Evolutionary conservation across 30 jellyfish, hydroid and myxozoan genomes (phyloP), one percentile per base, ranked within the genome.

Genomic region (Turritopsis rubra): DNA sequence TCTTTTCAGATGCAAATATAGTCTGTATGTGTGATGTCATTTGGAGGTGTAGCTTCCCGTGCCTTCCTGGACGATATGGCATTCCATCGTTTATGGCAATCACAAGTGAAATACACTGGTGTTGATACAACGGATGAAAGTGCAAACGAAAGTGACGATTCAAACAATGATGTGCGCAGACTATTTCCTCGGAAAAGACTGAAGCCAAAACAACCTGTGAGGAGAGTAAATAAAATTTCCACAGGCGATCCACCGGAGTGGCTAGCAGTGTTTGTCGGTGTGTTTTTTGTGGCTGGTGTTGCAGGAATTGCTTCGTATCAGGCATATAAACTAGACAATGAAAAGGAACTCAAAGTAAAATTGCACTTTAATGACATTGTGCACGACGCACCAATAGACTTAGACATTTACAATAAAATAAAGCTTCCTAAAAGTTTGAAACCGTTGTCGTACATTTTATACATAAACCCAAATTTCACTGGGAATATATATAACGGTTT

Each of bases 271-370:
- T 41, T 80, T 52, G 83, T 80, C 1, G 87, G 80, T 25, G 70
- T 80, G 1, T 80, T 80, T 52, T 80, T 80, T 80, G 83, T 80
- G 54, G 75, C 87, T 17, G 87, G 83, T 22, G 70, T 80, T 28
- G 87, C 87, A 0, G 87, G 87, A n/a, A 41, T 80, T 17, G 87
- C 75, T 16, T 28, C 80, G 20, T 80, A 53, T 1, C 87, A 80
- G 53, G 87, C 87, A 9, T 68, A 28, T 65, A 52, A 65, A 22
- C 13, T 28, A 53, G 79, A 80, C n/a, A 52, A 68, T 27, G 19
- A 68, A 19, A 27, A 9, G 9, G 31, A 68, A 68, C 77, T 68
- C 0, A 68, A 68, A n/a, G 77, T 68, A n/a, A 16, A 68, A 17
- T n/a, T 68, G 9, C 77, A 68, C 31, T 27, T 68, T 17, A 68